Base-by-base conservation (phyloP, 1,140 invertebrate species). In the Euura saliciscinereae region DNA sequence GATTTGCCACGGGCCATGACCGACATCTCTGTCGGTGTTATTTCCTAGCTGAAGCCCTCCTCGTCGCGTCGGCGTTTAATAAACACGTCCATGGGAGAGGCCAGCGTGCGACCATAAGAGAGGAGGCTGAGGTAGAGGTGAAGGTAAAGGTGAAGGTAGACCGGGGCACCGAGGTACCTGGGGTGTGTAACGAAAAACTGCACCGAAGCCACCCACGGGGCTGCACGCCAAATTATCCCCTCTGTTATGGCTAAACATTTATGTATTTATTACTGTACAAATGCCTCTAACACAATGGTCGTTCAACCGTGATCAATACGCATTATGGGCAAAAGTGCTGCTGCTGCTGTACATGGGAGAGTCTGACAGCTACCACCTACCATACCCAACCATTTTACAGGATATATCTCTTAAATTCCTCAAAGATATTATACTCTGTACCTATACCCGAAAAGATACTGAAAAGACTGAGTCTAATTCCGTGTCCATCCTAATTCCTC, bases 181-280 rank as follows among this genome's bases (percentile, higher is more conserved):
- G 51, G 51, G 51, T 8, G 51, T 8, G 28, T 28, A 28, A 28
- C 28, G 28, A 28, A 28, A 28, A 28, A 28, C 28, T 28, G 28
- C 28, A 28, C 51, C 51, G 51, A 8, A 59, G 73, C 73, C 75
- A 74, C 73, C 74, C 74, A 73, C 69, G 67, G 76, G 74, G 65
- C 65, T 77, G 44, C 76, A 77, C 76, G 78, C 73, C 77, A 77
- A 80, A 79, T 81, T 79, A 78, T 78, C 75, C 75, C 68, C 72
- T 43, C 77, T 75, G 75, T 79, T 80, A 77, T 79, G 77, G 76
- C 72, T 78, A 80, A 82, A 82, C 79, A 80, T 82, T 82, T 82
- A 78, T 78, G 73, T 78, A 81, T 82, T 82, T 82, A 82, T 82
- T 78, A 74, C 74, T 73, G 76, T 75, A 80, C 79, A 81, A 82